Evolutionary conservation across 2,113 vertebrate genomes (phyloP).

Genomic region (Chlorodrepanis virens): DNA sequence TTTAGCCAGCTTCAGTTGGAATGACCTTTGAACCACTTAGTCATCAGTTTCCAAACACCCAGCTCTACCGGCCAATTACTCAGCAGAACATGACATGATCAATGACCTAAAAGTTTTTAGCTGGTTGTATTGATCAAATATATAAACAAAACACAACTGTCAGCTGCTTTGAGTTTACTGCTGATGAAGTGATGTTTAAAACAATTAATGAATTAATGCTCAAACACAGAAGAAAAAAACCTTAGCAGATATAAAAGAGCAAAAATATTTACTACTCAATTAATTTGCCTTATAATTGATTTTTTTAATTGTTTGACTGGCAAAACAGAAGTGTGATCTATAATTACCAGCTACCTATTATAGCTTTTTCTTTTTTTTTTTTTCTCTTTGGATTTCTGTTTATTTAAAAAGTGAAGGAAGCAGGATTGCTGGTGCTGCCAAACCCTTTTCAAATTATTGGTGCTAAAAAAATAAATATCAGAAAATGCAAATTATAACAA

Average conservation of each 20-base stretch:
- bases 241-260: constrained; percentile 68
- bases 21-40: constrained; percentile 63
- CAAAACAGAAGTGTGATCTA: constrained; percentile 62
- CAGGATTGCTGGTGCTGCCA: constrained; percentile 2
- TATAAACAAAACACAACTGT: constrained; percentile 73
- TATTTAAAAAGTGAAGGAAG: constrained; percentile 23
- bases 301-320: constrained; percentile 72
- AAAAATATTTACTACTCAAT: constrained; percentile 69
- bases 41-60: constrained; percentile 70
- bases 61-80: constrained; percentile 70
- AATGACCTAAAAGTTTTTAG: constrained; percentile 72
- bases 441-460: constrained; percentile 36
- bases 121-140: constrained; percentile 71
- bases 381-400: not conserved
- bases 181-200: constrained; percentile 73
- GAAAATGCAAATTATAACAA: constrained; percentile 45
- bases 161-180: constrained; percentile 66
- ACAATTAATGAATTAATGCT: constrained; percentile 73
- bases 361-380: not conserved
- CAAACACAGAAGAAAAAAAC: constrained; percentile 62
- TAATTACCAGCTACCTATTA: constrained; percentile 44
- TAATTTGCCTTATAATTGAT: constrained; percentile 74
- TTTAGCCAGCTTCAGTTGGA: constrained; percentile 41
- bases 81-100: constrained; percentile 73
- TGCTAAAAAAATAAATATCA: constrained; percentile 62